Evolutionary conservation across 2,888 invertebrate genomes (phyloP).

Genomic region (Petrolisthes manimaculis): DNA sequence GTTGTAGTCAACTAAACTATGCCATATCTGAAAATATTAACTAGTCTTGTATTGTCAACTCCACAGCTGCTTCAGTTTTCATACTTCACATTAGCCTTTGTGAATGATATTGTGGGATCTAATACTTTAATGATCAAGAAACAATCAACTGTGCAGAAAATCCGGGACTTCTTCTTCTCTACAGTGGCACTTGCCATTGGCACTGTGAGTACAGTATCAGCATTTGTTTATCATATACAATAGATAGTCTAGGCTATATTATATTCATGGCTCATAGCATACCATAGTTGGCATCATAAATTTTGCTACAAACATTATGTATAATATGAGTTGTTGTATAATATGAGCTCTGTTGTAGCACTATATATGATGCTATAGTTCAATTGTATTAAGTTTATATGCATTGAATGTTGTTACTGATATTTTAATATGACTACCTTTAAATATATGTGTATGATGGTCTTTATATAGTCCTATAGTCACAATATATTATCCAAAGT

Average conservation of each 20-base stretch:
- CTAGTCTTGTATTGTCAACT: neutral
- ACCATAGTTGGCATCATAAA: no score
- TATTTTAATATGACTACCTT: no score
- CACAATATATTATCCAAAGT: no score
- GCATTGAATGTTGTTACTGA: no score
- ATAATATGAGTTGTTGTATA: neutral
- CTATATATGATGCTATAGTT: no score
- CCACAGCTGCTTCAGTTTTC: constrained; percentile 38
- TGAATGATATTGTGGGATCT: constrained; percentile 40
- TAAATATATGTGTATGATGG: no score
- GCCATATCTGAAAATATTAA: neutral
- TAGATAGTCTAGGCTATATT: neutral
- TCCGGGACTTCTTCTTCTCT: constrained; percentile 27
- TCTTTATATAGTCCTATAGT: no score
- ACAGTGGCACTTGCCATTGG: constrained; percentile 37
- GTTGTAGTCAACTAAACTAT: neutral
- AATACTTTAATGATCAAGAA: neutral
- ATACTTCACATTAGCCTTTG: constrained; percentile 33
- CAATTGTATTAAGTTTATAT: no score
- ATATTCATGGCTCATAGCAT: no score
- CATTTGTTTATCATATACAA: neutral
- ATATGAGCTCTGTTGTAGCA: no score
- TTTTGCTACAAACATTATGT: neutral
- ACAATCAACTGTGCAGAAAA: constrained; percentile 8
- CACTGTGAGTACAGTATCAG: constrained; percentile 17